Conservation (phyloP, 2,113 vertebrate species). For the Numida meleagris region DNA sequence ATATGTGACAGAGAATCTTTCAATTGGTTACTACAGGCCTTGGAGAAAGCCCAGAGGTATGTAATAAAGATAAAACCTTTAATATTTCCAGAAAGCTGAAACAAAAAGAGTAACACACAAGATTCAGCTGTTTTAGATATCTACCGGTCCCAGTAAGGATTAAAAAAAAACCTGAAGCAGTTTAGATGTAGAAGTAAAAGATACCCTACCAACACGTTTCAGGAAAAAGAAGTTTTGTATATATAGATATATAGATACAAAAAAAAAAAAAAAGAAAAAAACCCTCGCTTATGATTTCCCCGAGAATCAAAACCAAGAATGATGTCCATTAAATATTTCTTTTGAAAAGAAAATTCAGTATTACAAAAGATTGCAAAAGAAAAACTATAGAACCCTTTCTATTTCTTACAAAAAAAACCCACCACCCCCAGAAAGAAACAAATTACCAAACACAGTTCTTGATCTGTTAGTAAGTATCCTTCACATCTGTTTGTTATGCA, state of each 20-base stretch:
- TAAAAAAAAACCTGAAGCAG: not conserved
- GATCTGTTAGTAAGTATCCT: not conserved
- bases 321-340: not conserved
- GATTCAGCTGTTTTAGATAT: not conserved
- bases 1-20: not conserved
- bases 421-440: not conserved
- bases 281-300: not conserved
- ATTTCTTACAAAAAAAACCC: not conserved
- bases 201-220: not conserved
- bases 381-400: not conserved
- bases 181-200: not conserved
- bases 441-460: not conserved
- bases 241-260: no score
- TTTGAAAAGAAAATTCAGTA: not conserved
- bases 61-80: not conserved
- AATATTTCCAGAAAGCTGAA: not conserved
- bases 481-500: not conserved
- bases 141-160: not conserved
- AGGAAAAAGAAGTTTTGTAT: not conserved
- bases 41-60: not conserved
- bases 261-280: not conserved
- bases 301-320: not conserved
- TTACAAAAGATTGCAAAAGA: not conserved
- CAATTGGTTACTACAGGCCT: not conserved
- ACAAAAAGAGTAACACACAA: not conserved